Conservation (phyloP, 1,140 invertebrate species). For the Zaprionus gabonicus region DNA sequence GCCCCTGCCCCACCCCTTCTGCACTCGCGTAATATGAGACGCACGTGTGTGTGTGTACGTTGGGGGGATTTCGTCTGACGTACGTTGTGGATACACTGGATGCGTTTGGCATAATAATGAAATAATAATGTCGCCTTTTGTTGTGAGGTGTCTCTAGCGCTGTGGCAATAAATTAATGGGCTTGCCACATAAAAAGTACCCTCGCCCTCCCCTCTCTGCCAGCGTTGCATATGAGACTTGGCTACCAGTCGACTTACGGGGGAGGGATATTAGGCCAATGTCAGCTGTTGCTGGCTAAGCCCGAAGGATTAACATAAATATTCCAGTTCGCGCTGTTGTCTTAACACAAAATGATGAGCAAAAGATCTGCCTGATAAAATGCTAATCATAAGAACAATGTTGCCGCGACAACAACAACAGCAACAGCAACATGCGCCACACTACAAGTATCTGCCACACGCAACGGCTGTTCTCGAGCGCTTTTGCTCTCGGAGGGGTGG, state of each 20-base stretch:
- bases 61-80: constrained; percentile 32
- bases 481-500: constrained; percentile 41
- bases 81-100: constrained; percentile 47
- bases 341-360: constrained; percentile 62
- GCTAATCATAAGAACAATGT: constrained; percentile 77
- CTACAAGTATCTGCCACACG: constrained; percentile 35
- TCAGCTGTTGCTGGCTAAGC: constrained; percentile 65
- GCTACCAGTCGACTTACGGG: constrained; percentile 45
- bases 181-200: constrained; percentile 74
- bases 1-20: constrained; percentile 5
- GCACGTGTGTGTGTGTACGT: constrained; percentile 25
- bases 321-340: constrained; percentile 56
- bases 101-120: constrained; percentile 83
- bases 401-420: constrained; percentile 39
- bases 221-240: constrained; percentile 33
- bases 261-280: constrained; percentile 30
- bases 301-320: constrained; percentile 73
- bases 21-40: constrained; percentile 45
- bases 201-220: constrained; percentile 55
- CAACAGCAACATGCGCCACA: constrained; percentile 7
- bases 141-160: constrained; percentile 71
- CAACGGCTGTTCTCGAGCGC: constrained; percentile 31
- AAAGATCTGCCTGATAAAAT: constrained; percentile 75
- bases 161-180: constrained; percentile 79
- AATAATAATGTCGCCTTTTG: constrained; percentile 83